Evolutionary conservation across 1,140 invertebrate genomes (phyloP), one percentile per base, ranked within the genome.

Genomic region (Drosophila arizonae): DNA sequence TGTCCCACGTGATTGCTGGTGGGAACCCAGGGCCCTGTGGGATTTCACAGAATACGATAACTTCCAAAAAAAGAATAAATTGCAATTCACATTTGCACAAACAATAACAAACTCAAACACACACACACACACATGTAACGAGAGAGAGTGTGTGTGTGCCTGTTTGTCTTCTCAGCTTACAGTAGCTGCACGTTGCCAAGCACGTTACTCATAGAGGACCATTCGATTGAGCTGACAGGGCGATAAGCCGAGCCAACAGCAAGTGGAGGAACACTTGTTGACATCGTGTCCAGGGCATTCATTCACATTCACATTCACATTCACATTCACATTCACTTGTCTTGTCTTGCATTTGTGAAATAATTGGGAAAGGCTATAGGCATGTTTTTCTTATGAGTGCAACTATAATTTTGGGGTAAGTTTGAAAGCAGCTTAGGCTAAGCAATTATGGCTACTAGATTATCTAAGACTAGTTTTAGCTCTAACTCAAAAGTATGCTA

Each of bases 141-240:
- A n/a, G n/a, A 26, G 15, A 3, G n/a, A 24, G 10, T 51, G 48
- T 52, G 24, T 52, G 50, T 54, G 50, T 43, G 57, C 17, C 24
- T 46, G 24, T 30, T 54, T 52, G 50, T 17, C 36, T 51, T 54
- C 57, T 69, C 48, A 41, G 11, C 28, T 69, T 69, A 68, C 66
- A 61, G 48, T 24, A n/a, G 43, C n/a, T 1, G 60, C 67, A 70
- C 67, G 67, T 63, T 70, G 67, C 17, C 10, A 9, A n/a, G 9
- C 67, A 55, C 50, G 58, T 24, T 63, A 62, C 41, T 28, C 33
- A 39, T 55, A 52, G 30, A 69, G 41, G 21, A 69, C 33, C 28
- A 9, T 21, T 33, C 41, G 43, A 17, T 30, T 10, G 1, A 13
- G 67, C 57, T 63, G 66, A 61, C 66, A 1, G 8, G 11, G 66